Conservation (phyloP, 2,888 invertebrate genomes). For the Drosophila eohydei region DNA sequence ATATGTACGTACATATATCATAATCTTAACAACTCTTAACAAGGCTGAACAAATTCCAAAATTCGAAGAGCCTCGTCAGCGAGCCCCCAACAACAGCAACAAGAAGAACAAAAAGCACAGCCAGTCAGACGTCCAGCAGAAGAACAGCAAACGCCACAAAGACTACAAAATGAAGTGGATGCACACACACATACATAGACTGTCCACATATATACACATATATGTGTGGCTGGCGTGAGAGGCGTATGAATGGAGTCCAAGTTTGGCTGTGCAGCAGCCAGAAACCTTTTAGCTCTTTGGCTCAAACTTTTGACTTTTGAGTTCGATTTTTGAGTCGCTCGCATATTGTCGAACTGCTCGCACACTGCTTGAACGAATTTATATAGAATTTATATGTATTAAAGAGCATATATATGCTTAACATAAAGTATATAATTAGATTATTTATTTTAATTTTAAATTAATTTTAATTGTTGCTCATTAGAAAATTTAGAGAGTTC, state of each 20-base stretch:
- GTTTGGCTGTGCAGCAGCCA: slow-evolving; percentile 51
- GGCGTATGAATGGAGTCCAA: slow-evolving; percentile 45
- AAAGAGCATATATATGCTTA: not conserved
- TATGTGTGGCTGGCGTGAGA: slow-evolving; percentile 4
- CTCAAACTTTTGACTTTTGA: slow-evolving; percentile 12
- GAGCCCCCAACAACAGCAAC: slow-evolving; percentile 10
- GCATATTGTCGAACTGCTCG: slow-evolving; percentile 24
- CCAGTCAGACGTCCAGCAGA: slow-evolving; percentile 70
- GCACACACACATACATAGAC: slow-evolving; percentile 30
- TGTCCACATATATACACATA: slow-evolving; percentile 11
- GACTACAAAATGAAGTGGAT: slow-evolving; percentile 76
- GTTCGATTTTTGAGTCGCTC: slow-evolving; percentile 14
- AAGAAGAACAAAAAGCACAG: slow-evolving; percentile 47
- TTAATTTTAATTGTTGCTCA: too few relatives aligned
- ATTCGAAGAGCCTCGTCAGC: slow-evolving; percentile 68
- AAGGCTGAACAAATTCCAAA: slow-evolving; percentile 83
- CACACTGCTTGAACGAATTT: not conserved
- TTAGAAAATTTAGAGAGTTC: too few relatives aligned
- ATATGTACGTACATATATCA: slow-evolving; percentile 77
- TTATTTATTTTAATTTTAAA: too few relatives aligned
- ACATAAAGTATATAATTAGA: too few relatives aligned
- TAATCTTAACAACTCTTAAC: slow-evolving; percentile 84
- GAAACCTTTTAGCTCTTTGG: slow-evolving; percentile 44
- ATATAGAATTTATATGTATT: too few relatives aligned
- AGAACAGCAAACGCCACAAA: slow-evolving; percentile 39